Conservation (phyloP, 2,888 invertebrate species). For the Molanna angustata region DNA sequence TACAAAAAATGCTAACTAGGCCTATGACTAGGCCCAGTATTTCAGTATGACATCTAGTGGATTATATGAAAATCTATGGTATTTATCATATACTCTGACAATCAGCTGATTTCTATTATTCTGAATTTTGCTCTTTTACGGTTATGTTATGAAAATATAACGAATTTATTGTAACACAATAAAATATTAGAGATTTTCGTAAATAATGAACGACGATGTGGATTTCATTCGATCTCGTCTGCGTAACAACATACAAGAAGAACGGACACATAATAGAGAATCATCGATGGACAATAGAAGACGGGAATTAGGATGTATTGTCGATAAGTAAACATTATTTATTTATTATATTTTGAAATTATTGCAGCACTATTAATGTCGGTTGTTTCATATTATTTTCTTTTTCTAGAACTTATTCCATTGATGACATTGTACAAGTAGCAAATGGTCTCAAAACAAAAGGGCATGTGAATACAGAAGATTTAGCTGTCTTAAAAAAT, state of each 20-base stretch:
- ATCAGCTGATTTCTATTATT: no score
- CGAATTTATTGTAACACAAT: no score
- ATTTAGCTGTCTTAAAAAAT: slow-evolving; percentile 44
- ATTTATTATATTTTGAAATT: background rate
- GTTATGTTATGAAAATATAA: no score
- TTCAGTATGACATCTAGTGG: no score
- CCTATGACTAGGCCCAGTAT: no score
- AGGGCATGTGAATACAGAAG: slow-evolving; percentile 37
- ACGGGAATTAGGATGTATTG: slow-evolving; percentile 7
- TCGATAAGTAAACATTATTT: slow-evolving; percentile 3
- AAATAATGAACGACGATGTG: background rate
- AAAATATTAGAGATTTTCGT: no score
- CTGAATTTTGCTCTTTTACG: no score
- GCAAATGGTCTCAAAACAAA: slow-evolving; percentile 45
- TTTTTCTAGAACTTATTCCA: slow-evolving; percentile 11
- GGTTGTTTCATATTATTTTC: background rate
- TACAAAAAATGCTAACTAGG: no score
- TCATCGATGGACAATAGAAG: slow-evolving; percentile 6
- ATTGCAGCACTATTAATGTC: no score
- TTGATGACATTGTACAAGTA: slow-evolving; percentile 37
- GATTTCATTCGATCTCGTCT: background rate
- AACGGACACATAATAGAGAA: slow-evolving; percentile 8
- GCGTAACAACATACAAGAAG: slow-evolving; percentile 1
- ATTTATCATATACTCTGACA: no score
- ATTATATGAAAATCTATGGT: no score